Evolutionary conservation across 1,140 invertebrate genomes (phyloP).

Genomic region (Trachelipus rathkii): DNA sequence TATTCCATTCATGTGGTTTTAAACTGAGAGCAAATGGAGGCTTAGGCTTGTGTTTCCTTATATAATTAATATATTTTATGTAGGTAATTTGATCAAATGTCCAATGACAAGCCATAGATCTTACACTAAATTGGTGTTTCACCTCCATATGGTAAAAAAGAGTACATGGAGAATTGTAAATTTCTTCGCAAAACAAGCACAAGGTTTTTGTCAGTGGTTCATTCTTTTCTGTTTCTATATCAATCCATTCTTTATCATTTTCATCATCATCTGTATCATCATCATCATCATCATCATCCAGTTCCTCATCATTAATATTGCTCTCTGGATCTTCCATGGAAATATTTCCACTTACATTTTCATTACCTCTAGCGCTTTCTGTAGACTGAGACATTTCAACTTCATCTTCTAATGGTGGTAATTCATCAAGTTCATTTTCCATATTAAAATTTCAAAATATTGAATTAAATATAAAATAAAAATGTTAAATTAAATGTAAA

Average conservation of each 20-base stretch:
- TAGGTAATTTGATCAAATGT: slow-evolving; percentile 1
- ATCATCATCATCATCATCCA: neutral
- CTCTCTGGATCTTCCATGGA: neutral
- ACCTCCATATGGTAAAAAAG: neutral
- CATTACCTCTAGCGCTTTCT: neutral
- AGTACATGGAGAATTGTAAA: neutral
- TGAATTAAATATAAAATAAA: no score
- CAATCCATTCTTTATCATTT: neutral
- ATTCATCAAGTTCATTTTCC: neutral
- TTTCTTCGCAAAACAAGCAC: neutral
- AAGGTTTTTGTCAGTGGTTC: neutral
- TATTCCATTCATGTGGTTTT: neutral
- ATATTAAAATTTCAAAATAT: no score
- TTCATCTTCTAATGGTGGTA: neutral
- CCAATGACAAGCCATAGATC: slow-evolving; percentile 6
- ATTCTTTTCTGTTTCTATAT: neutral
- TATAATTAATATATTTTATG: slow-evolving; percentile 4
- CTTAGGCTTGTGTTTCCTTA: neutral
- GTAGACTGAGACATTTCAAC: neutral
- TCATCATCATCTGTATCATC: neutral
- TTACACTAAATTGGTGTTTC: slow-evolving; percentile 2
- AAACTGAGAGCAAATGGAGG: neutral
- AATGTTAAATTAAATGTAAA: no score
- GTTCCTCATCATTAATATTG: neutral
- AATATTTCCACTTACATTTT: neutral